A percentile compares a stretch with the other conserved stretches of the same genome.
These are phyloP conservation scores for Drosophila stalkeri DNA, from an alignment of 2,888 invertebrate genomes.

Conservation along the genomic window DNA sequence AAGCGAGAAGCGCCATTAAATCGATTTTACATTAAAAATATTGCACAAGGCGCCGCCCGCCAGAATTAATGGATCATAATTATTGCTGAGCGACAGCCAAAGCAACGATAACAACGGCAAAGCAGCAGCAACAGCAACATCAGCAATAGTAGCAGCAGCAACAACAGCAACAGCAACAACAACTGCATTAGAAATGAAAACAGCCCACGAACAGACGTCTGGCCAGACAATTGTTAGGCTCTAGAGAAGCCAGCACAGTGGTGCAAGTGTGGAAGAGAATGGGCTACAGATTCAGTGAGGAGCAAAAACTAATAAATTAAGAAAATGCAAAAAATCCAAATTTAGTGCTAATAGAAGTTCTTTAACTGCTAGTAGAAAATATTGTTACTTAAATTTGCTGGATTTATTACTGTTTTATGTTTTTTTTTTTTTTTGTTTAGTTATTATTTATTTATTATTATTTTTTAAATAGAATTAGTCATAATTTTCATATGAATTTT, in stretches of 20 bases:
- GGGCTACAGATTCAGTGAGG: neutral
- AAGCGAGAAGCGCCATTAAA: constrained; percentile 76
- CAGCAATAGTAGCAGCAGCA: constrained; percentile 31
- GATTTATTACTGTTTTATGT: no score
- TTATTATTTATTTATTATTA: no score
- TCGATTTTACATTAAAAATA: constrained; percentile 81
- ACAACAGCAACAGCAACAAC: constrained; percentile 30
- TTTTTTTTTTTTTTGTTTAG: no score
- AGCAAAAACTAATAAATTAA: no score
- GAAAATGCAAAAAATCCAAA: no score
- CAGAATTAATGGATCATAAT: constrained; percentile 80
- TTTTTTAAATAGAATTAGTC: no score
- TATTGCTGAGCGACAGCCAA: constrained; percentile 68
- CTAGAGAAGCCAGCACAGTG: constrained; percentile 43
- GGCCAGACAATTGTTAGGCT: constrained; percentile 30
- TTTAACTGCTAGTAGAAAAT: no score
- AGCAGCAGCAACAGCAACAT: constrained; percentile 7
- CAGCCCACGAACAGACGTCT: constrained; percentile 42
- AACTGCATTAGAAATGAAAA: constrained; percentile 73
- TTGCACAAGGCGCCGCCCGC: constrained; percentile 76
- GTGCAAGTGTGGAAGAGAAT: neutral
- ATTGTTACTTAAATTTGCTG: no score
- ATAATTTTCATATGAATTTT: no score
- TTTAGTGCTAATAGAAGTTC: no score
- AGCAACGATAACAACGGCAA: constrained; percentile 42